Base-by-base conservation (phyloP, 2,888 invertebrate species). In the Cancer borealis region DNA sequence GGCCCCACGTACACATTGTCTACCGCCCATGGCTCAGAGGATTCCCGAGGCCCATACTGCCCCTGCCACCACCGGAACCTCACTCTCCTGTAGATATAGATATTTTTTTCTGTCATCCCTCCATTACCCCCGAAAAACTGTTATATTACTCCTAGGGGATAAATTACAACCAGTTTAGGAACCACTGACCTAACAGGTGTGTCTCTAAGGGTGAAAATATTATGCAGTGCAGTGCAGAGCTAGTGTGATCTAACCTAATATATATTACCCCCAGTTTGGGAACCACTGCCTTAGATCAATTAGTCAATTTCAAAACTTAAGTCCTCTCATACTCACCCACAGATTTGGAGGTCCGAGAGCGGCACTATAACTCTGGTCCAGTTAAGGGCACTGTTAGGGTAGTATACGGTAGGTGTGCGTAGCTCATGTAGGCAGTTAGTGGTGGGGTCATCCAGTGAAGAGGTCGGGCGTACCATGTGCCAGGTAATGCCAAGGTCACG, bases 1-100 rank as follows among this genome's bases (percentile, higher is more conserved):
- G 96, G 96, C 0, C 97, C 97, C 91, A 97, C 96, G 96, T 96
- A 97, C 30, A 97, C 96, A 95, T 96, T 96, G 95, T 96, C 96
- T 45, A 97, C 95, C 12, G 96, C 96, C 97, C 97, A 97, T n/a
- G 96, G 96, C 39, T 96, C 96, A 17, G 96, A 96, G 91, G 96
- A 96, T 94, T 96, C 96, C 87, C 96, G 94, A 5, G 96, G 96
- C 3, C 93, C 93, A 88, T 96, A 96, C 79, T 96, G 96, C 1
- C 96, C 96, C 95, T 97, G 97, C 93, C 96, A 96, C 97, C 97
- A 97, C n/a, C 97, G 96, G 96, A 97, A 97, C 91, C 97, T 95
- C 10, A 96, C 96, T 39, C 95, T 92, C 88, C 97, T 97, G 96
- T 6, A 93, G 49, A 14, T 8, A n/a, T n/a, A 60, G 1, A 54